Base-by-base conservation (phyloP, 2,113 vertebrate genomes). In the Xyrauchen texanus region DNA sequence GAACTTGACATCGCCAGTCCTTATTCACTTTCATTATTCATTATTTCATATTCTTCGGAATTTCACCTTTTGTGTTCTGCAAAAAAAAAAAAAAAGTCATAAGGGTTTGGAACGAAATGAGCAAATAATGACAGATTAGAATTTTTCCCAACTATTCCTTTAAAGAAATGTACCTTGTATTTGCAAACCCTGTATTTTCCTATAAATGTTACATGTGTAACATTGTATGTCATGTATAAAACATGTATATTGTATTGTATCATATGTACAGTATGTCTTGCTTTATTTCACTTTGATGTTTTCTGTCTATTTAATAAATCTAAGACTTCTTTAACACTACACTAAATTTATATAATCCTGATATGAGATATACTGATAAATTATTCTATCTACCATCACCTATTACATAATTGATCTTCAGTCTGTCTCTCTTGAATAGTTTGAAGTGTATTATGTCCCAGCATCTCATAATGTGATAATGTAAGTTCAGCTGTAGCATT, bases 321-420 rank as follows among this genome's bases (percentile, higher is more conserved):
- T 58, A 45, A 34, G 13, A 72, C 44, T 58, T n/a, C 13, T 58
- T 58, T n/a, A 3, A 11, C 16, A 60, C 58, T 46, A 60, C 69
- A 60, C 55, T 15, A 58, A 58, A 58, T 8, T 21, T 21, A 70
- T 70, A 57, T 55, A 34, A 70, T 57, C 34, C 68, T 7, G 69
- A 53, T n/a, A n/a, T 72, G 52, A 82, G 75, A 72, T 77, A 16
- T n/a, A 5, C 71, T 13, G 55, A 81, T 77, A 71, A 52, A 65
- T n/a, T 16, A 66, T 66, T 66, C 42, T 47, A 21, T 34, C 21
- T 34, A 34, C 21, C 21, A 34, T 52, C 68, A 67, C 44, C 46
- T 16, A 75, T 81, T 58, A 75, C 71, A 68, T 74, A 81, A 67
- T 68, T 68, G 64, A 73, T 75, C 60, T 53, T 6, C 11, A 13